Percentiles rank a stretch among this genome's conserved stretches.
Evolutionary conservation across 2,888 invertebrate genomes (phyloP).

Genomic region (Tipula helvola): DNA sequence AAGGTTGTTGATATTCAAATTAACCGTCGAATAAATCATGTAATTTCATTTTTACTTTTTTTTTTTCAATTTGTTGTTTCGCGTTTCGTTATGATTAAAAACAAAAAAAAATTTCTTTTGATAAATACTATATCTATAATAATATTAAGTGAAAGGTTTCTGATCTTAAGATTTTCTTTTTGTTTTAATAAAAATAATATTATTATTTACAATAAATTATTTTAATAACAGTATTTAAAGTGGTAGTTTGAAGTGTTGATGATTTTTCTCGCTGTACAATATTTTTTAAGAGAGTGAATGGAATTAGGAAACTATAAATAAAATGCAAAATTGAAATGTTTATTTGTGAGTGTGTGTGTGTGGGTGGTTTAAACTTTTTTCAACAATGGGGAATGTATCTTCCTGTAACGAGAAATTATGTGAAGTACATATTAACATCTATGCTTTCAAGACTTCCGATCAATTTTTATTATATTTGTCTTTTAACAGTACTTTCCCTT

Average conservation of each 20-base stretch:
- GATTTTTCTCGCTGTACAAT: not conserved
- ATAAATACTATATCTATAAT: not conserved
- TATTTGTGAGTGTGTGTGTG: not conserved
- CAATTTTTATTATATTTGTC: not conserved
- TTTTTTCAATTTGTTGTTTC: not conserved
- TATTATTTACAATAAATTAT: not conserved
- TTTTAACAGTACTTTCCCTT: not conserved
- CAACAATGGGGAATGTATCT: not conserved
- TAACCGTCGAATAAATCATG: not conserved
- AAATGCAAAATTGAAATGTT: not conserved
- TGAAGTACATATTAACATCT: not conserved
- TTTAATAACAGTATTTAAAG: not conserved
- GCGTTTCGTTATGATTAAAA: not conserved
- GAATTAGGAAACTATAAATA: not conserved
- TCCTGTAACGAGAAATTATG: not conserved
- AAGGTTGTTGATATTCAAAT: constrained; percentile 4
- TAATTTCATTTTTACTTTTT: not conserved
- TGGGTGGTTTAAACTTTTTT: not conserved
- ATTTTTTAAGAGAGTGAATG: not conserved
- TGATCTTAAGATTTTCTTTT: not conserved
- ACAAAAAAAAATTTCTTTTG: not conserved
- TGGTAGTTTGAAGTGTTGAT: not conserved
- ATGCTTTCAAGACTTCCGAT: not conserved
- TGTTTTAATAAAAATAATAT: not conserved
- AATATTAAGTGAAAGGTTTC: not conserved